These are phyloP conservation scores for Lepisosteus osseus DNA, from an alignment of 2,113 vertebrate genomes.

Conservation along the genomic window DNA sequence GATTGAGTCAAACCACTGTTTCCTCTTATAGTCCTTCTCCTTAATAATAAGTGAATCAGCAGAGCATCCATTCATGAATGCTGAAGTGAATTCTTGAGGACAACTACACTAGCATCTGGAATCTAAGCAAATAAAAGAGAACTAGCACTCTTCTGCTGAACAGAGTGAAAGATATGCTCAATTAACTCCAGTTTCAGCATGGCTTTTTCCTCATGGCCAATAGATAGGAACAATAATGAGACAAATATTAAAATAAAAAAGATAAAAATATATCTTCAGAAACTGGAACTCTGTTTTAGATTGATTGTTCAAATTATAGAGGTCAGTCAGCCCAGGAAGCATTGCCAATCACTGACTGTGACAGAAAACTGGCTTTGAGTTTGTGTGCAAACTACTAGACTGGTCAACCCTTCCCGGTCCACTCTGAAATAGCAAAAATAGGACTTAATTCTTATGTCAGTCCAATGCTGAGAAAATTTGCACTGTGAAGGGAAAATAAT, in stretches of 20 bases:
- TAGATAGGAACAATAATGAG: constrained; percentile 69
- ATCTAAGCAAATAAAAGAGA: constrained; percentile 63
- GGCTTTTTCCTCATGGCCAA: constrained; percentile 63
- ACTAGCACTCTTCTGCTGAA: constrained; percentile 43
- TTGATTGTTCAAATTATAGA: constrained; percentile 64
- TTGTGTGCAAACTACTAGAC: constrained; percentile 36
- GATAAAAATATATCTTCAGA: constrained; percentile 44
- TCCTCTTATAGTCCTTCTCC: constrained; percentile 63
- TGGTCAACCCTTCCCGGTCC: constrained; percentile 30
- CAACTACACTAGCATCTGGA: constrained; percentile 53
- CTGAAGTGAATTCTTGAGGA: constrained; percentile 63
- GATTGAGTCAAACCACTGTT: constrained; percentile 65
- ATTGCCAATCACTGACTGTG: constrained; percentile 52
- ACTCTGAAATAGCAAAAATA: constrained; percentile 35
- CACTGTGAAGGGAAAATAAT: constrained; percentile 45
- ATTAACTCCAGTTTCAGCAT: constrained; percentile 68
- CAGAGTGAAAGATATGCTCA: constrained; percentile 60
- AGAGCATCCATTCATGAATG: constrained; percentile 57
- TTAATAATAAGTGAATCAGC: constrained; percentile 43
- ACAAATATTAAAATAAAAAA: constrained; percentile 69
- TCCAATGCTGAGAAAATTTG: constrained; percentile 16
- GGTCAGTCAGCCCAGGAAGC: constrained; percentile 59
- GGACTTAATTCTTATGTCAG: constrained; percentile 40
- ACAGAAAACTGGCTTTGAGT: constrained; percentile 45
- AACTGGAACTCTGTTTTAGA: constrained; percentile 47